Conservation (phyloP, 2,888 invertebrate species). For the Pherbina coryleti region DNA sequence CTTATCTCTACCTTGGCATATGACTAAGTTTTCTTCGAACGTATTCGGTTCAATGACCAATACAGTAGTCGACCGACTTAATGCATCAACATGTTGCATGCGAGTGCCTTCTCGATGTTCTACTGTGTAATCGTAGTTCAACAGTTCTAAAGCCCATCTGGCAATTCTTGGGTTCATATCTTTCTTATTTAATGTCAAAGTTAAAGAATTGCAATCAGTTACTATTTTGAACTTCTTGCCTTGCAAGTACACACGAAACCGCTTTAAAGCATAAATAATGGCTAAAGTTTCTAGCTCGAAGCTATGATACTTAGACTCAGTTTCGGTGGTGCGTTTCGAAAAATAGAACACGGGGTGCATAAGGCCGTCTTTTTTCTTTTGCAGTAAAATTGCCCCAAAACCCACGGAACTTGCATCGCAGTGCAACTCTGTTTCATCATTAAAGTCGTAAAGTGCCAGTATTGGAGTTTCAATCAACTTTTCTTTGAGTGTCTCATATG, state of each 20-base stretch:
- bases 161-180: not conserved
- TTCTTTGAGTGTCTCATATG: constrained; percentile 39
- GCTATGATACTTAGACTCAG: constrained; percentile 57
- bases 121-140: not conserved
- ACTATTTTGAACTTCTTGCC: not conserved
- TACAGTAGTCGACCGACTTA: constrained; percentile 1
- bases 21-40: not conserved
- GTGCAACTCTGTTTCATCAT: constrained; percentile 60
- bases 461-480: constrained; percentile 41
- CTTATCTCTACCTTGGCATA: not conserved
- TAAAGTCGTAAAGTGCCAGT: constrained; percentile 53
- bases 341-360: constrained; percentile 56
- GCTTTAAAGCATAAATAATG: constrained; percentile 25
- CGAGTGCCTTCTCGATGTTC: not conserved
- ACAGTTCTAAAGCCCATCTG: constrained; percentile 8
- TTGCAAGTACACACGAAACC: constrained; percentile 9
- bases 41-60: not conserved
- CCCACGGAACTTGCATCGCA: constrained; percentile 60
- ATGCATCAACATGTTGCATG: constrained; percentile 18
- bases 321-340: constrained; percentile 55
- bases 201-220: constrained; percentile 12
- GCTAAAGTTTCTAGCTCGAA: constrained; percentile 46
- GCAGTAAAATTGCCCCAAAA: constrained; percentile 58
- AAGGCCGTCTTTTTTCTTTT: constrained; percentile 41
- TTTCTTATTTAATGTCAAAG: not conserved